A percentile compares a stretch with the other conserved stretches of the same genome.
Evolutionary conservation across 2,113 vertebrate genomes (phyloP).

Genomic region (Thryonomys swinderianus): DNA sequence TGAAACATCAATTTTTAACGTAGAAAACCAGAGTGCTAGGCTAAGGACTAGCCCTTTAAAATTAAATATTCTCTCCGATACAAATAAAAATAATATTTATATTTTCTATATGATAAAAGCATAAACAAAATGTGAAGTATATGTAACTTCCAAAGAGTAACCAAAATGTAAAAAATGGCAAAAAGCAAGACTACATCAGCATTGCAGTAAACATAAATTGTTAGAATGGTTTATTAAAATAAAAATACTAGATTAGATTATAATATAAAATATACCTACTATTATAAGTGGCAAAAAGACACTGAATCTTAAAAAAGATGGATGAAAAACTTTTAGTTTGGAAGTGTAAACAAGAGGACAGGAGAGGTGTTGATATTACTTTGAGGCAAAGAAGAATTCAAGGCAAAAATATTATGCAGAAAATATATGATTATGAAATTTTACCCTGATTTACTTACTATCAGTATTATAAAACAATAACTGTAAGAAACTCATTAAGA

Average conservation of each 20-base stretch:
- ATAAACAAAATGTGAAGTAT: conserved; percentile 6
- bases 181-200: conserved; percentile 9
- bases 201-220: conserved; percentile 29
- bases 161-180: neutral
- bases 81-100: conserved; percentile 22
- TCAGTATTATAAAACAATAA: conserved; percentile 29
- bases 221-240: conserved; percentile 48
- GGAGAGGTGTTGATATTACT: neutral
- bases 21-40: neutral
- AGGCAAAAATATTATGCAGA: conserved; percentile 8
- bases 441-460: neutral
- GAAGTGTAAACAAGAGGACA: conserved; percentile 13
- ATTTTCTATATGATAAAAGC: conserved; percentile 54
- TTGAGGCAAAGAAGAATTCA: conserved; percentile 45
- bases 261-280: neutral
- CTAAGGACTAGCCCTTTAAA: neutral
- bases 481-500: conserved; percentile 23
- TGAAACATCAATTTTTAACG: too few species aligned
- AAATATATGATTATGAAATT: conserved; percentile 34
- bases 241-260: conserved; percentile 45
- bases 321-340: neutral
- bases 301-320: conserved; percentile 31
- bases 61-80: neutral
- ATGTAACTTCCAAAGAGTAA: neutral
- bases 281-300: neutral